Conservation (phyloP, 1,140 invertebrate genomes). For the Pachypeltis micranthus region DNA sequence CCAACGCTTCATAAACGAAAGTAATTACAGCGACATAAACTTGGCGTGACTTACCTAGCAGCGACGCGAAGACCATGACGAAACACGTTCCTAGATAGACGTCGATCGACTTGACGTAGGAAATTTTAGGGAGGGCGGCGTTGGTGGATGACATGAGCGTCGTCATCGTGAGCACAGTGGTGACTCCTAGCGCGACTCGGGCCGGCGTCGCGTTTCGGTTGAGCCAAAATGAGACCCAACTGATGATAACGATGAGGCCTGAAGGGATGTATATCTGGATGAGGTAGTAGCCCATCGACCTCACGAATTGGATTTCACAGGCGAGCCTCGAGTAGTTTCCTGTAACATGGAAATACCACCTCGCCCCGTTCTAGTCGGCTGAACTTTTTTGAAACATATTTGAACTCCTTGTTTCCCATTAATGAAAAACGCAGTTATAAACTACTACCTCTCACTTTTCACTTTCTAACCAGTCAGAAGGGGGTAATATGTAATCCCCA, state of each 20-base stretch:
- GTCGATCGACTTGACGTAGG: conserved; percentile 97
- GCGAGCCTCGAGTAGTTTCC: conserved; percentile 96
- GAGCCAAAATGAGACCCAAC: conserved; percentile 94
- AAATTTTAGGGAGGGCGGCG: conserved; percentile 93
- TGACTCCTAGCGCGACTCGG: conserved; percentile 89
- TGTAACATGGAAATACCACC: conserved; percentile 38
- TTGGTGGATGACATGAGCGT: conserved; percentile 98
- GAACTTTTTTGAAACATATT: too few relatives aligned
- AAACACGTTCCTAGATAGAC: conserved; percentile 96
- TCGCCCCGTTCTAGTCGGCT: neutral
- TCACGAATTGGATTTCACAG: conserved; percentile 93
- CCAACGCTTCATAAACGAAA: neutral
- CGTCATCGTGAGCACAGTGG: conserved; percentile 96
- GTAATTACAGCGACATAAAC: neutral
- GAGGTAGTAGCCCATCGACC: conserved; percentile 97
- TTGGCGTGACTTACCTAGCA: conserved; percentile 64
- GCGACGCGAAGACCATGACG: conserved; percentile 93
- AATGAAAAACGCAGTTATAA: too few relatives aligned
- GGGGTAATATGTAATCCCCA: too few relatives aligned
- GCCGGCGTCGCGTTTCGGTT: conserved; percentile 93
- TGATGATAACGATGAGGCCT: conserved; percentile 96
- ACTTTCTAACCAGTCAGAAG: too few relatives aligned
- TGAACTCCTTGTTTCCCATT: too few relatives aligned
- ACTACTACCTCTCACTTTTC: too few relatives aligned
- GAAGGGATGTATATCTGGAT: conserved; percentile 99